Conservation (phyloP, 1,140 invertebrate genomes). For the Epicauta chinensis region DNA sequence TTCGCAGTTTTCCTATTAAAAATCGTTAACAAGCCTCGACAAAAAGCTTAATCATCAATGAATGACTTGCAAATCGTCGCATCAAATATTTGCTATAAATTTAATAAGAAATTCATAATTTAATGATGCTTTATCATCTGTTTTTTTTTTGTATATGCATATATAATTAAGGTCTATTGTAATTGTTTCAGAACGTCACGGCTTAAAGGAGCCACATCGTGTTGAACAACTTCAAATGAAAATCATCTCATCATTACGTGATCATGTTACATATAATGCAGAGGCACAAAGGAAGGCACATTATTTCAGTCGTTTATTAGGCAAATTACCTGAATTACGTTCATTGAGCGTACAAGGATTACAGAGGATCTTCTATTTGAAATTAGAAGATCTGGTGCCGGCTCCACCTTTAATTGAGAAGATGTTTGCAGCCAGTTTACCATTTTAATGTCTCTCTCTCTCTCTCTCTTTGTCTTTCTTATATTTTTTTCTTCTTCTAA, state of each 20-base stretch:
- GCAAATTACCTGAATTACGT: slow-evolving; percentile 85
- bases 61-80: too few species aligned
- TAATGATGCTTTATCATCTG: too few species aligned
- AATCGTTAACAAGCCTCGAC: too few species aligned
- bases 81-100: too few species aligned
- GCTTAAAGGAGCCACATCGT: slow-evolving; percentile 82
- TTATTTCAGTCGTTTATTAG: slow-evolving; percentile 86
- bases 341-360: slow-evolving; percentile 88
- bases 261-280: slow-evolving; percentile 90
- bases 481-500: neutral
- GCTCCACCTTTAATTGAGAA: slow-evolving; percentile 89
- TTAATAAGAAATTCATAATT: too few species aligned
- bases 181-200: slow-evolving; percentile 72
- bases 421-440: slow-evolving; percentile 89
- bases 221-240: slow-evolving; percentile 94
- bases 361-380: slow-evolving; percentile 90
- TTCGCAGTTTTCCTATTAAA: too few species aligned
- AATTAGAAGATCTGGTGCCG: slow-evolving; percentile 85
- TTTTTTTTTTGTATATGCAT: too few species aligned
- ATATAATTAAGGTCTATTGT: too few species aligned
- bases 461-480: neutral
- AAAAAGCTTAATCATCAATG: too few species aligned
- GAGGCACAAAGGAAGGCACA: slow-evolving; percentile 82
- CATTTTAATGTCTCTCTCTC: slow-evolving; percentile 59
- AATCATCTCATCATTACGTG: slow-evolving; percentile 85